A percentile compares a stretch with the other conserved stretches of the same genome.
Conservation (phyloP, 2,113 vertebrate genomes). For the Gymnorhina tibicen region DNA sequence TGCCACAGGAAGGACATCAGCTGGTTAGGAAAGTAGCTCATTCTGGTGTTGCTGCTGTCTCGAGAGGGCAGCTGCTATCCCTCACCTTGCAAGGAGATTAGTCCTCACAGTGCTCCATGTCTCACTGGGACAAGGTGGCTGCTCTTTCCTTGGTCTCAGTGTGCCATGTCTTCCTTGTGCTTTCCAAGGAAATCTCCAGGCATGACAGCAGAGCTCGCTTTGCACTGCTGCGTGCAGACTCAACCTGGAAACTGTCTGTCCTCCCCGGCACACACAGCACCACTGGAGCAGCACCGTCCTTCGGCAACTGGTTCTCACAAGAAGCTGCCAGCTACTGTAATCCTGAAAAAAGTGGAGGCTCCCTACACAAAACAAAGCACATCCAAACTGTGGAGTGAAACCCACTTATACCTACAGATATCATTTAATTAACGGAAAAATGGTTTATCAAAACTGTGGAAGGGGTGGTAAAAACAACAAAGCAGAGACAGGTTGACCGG, state of each 20-base stretch:
- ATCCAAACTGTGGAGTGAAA: neutral
- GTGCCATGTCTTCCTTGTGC: neutral
- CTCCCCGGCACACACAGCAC: rapidly evolving
- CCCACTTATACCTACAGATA: neutral
- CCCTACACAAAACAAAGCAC: neutral
- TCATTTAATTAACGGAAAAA: neutral
- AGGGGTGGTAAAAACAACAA: neutral
- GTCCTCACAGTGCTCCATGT: rapidly evolving
- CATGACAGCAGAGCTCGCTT: neutral
- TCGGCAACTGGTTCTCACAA: neutral
- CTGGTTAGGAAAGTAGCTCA: neutral
- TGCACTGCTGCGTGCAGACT: neutral
- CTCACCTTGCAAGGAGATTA: neutral
- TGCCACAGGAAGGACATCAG: neutral
- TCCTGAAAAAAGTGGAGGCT: neutral
- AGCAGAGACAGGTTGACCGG: neutral
- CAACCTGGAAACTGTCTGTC: neutral
- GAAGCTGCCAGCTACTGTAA: neutral
- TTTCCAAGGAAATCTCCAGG: neutral
- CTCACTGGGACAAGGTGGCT: neutral
- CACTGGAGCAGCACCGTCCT: rapidly evolving
- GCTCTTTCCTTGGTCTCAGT: rapidly evolving
- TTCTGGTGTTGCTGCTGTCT: neutral
- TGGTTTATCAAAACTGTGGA: neutral
- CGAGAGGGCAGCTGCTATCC: neutral